Evolutionary conservation across 2,797 vertebrate species (phyloP).

Genomic region (Lepilemur septentrionalis): DNA sequence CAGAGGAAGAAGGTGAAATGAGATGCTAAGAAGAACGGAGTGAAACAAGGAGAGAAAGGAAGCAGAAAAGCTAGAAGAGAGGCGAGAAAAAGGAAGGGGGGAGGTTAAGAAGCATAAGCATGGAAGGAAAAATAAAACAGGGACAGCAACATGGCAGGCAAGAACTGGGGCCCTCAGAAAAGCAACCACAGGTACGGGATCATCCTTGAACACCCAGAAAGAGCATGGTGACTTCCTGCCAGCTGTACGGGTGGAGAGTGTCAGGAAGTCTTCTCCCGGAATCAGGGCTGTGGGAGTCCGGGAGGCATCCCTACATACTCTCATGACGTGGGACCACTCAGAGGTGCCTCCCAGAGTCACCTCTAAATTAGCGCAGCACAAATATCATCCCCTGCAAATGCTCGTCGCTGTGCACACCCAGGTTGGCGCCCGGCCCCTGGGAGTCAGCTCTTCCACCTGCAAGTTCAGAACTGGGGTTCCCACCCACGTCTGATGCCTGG

Average conservation of each 20-base stretch:
- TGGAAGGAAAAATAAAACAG: not conserved
- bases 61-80: not conserved
- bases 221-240: rapidly evolving
- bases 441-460: not conserved
- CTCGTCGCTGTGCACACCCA: rapidly evolving
- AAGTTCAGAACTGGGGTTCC: not conserved
- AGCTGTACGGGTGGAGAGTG: not conserved
- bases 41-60: constrained; percentile 30
- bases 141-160: not conserved
- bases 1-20: constrained; percentile 66
- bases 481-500: not conserved
- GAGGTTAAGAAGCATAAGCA: not conserved
- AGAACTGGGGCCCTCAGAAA: not conserved
- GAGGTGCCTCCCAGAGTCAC: not conserved
- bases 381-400: not conserved
- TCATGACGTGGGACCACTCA: not conserved
- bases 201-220: not conserved
- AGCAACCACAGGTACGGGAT: rapidly evolving
- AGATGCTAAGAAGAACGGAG: constrained; percentile 63
- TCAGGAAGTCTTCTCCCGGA: not conserved
- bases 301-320: too few species aligned
- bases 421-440: not conserved
- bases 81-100: not conserved
- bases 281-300: not conserved
- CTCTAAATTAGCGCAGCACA: not conserved